Base-by-base conservation (phyloP, 1,140 invertebrate species). In the Sarcophaga bullata region DNA sequence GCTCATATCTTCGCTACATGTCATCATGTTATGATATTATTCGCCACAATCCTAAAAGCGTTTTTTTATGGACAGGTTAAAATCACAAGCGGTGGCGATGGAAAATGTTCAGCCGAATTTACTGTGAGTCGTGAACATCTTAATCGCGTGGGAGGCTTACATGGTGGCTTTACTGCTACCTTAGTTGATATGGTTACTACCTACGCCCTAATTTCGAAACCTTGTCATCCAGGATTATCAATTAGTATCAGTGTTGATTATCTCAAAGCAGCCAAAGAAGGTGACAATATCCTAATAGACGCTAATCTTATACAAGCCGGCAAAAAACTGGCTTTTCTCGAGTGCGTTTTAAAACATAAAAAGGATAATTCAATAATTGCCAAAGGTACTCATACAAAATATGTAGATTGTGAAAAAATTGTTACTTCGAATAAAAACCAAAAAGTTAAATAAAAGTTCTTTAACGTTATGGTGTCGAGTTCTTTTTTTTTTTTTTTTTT, bases 121-220 rank as follows among this genome's bases (percentile, higher is more conserved):
- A 93, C 92, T 86, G 93, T 99, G 0, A 91, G 91, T 0, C 89
- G 94, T 37, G 95, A 97, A 83, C 95, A 97, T 90, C 87, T 94
- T 0, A 98, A 98, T 90, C 85, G 91, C 46, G 91, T 90, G 73
- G 96, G 96, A 0, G 93, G 93, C 0, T 89, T 98, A 6, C 96
- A 98, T 91, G 96, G 97, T 62, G 97, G 96, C 11, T 93, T 96
- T 83, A 95, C 95, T 9, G 93, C 95, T 10, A 95, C 95, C 3
- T 86, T 98, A 15, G 93, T 98, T 8, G 97, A 98, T 90, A 92
- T 92, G 89, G 72, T 98, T 11, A 97, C 97, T 7, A 96, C 96
- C 0, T 93, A 95, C 87, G 96, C 95, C 2, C 86, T 98, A 7
- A 93, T 95, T 86, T 94, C 95, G 0, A 91, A 93, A 83, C 92